Conservation (phyloP, 2,888 invertebrate species). For the Dicranocentrus wangi region DNA sequence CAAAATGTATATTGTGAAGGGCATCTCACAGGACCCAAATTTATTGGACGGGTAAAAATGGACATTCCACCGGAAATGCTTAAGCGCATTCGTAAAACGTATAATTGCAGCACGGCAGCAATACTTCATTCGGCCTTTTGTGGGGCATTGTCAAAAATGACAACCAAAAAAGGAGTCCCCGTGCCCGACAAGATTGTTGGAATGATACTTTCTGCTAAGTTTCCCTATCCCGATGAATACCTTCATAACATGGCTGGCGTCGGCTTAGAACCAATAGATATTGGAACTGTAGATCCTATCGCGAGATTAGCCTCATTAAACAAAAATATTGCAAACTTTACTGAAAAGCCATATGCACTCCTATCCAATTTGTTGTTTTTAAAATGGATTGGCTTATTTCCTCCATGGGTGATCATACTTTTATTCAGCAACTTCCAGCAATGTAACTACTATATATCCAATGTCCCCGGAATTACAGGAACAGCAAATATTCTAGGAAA, state of each 20-base stretch:
- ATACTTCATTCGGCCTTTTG: background rate
- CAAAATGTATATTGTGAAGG: background rate
- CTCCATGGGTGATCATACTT: background rate
- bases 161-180: background rate
- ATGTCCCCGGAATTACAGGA: background rate
- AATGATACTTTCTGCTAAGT: background rate
- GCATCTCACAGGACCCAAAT: background rate
- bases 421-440: background rate
- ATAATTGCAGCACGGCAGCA: slow-evolving; percentile 9
- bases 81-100: slow-evolving; percentile 6
- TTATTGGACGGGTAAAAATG: background rate
- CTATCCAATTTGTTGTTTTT: background rate
- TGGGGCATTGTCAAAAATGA: background rate
- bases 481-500: background rate
- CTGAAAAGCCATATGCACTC: background rate
- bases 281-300: background rate
- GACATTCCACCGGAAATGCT: slow-evolving; percentile 18
- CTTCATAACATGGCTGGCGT: background rate
- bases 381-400: background rate
- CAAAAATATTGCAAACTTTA: background rate
- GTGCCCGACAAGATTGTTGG: background rate
- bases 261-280: background rate
- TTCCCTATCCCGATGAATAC: slow-evolving; percentile 1
- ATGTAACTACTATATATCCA: background rate
- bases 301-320: background rate